Percentiles rank a stretch among this genome's conserved stretches.
These are phyloP conservation scores for human DNA, from an alignment of 2,113 vertebrate genomes.

Conservation along the genomic window DNA sequence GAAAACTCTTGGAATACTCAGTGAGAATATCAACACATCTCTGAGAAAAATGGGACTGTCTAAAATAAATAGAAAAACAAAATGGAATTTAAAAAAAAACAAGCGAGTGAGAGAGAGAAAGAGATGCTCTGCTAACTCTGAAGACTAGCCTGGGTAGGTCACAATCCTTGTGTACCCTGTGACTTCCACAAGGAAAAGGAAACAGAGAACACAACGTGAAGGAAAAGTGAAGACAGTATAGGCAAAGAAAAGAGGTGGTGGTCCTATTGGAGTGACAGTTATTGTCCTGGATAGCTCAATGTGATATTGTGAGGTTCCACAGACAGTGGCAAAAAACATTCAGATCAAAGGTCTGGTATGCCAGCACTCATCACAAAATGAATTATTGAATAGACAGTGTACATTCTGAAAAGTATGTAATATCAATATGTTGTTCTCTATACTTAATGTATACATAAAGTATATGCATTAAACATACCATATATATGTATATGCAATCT, in stretches of 20 bases:
- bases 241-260: not conserved
- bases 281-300: not conserved
- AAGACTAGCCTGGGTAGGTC: not conserved
- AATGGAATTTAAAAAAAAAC: not conserved
- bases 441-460: not conserved
- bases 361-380: not conserved
- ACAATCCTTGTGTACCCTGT: not conserved
- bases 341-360: not conserved
- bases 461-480: not conserved
- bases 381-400: not conserved
- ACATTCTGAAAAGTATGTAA: not conserved
- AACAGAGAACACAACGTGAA: not conserved
- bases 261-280: not conserved
- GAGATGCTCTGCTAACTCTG: not conserved
- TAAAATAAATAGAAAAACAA: not conserved
- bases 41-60: constrained; percentile 18
- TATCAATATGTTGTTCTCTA: not conserved
- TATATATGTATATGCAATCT: not conserved
- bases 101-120: not conserved
- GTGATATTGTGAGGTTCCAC: not conserved
- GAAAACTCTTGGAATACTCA: not conserved
- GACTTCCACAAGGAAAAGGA: not conserved
- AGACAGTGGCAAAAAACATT: not conserved
- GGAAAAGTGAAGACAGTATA: not conserved
- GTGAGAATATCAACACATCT: constrained; percentile 16